Base-by-base conservation (phyloP, 1,140 invertebrate genomes). In the Magallana angulata region DNA sequence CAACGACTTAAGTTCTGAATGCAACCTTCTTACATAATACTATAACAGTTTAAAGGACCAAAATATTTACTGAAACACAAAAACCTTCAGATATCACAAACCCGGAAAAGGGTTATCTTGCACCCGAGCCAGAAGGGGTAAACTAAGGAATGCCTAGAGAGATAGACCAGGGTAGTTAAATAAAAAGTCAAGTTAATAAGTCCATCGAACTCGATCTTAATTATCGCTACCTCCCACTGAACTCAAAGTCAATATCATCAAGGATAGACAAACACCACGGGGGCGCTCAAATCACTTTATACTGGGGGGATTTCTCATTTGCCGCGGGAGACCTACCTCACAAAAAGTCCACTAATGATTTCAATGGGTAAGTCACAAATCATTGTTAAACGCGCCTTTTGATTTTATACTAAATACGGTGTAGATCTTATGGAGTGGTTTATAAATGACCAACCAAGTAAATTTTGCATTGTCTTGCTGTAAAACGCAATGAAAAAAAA, bases 191-290 rank as follows among this genome's bases (percentile, higher is more conserved):
- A 76, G 68, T 76, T 76, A 76, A 76, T 76, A 76, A 76, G 68
- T 76, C 24, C 24, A 24, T 76, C 68, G 68, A 76, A 30, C 68
- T 30, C 24, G 36, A 76, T 12, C 68, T 71, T 76, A 76, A 76
- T 76, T 76, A 30, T 76, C 68, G 6, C 68, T 30, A 76, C 68
- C 68, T 76, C 68, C 68, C 68, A 30, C 68, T 30, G 24, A 76
- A 30, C 68, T 76, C 68, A 76, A 76, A 12, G 68, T 76, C 68
- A 76, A 76, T 76, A 76, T 30, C 24, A 76, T 24, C 68, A 76
- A 4, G 12, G 18, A 30, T 30, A 76, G 36, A 76, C 24, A 76
- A 76, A 76, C 24, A 76, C 68, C 18, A 18, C 68, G 2, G 18
- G 18, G 24, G 24, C 7, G 24, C 24, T 36, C 11, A 30, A 76